These are phyloP conservation scores for Villa cingulata DNA, from an alignment of 2,888 invertebrate species.

Conservation along the genomic window DNA sequence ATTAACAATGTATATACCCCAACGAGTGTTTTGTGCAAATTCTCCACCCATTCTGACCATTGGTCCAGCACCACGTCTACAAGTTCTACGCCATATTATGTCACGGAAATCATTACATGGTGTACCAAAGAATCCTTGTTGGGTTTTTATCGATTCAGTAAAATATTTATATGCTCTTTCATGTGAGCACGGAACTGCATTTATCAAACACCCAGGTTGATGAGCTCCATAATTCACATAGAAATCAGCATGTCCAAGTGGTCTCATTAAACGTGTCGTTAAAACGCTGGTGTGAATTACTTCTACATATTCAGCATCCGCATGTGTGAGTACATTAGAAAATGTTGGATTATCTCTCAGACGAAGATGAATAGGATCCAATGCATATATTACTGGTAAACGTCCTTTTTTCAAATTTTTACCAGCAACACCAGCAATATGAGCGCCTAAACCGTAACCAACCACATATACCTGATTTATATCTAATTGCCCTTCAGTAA, in stretches of 20 bases:
- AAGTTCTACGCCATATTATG: background rate
- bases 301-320: constrained; percentile 59
- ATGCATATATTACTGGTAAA: constrained; percentile 34
- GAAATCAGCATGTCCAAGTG: constrained; percentile 43
- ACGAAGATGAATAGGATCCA: constrained; percentile 41
- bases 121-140: background rate
- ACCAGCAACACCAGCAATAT: constrained; percentile 46
- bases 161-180: constrained; percentile 33
- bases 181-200: constrained; percentile 36
- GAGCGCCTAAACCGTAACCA: constrained; percentile 46
- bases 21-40: background rate
- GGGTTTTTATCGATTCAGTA: constrained; percentile 32
- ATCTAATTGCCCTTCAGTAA: constrained; percentile 39
- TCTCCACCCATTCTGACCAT: constrained; percentile 1
- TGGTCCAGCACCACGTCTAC: background rate
- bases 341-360: constrained; percentile 25
- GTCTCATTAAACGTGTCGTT: constrained; percentile 38
- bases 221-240: constrained; percentile 45
- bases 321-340: constrained; percentile 42
- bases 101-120: background rate
- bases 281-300: constrained; percentile 61
- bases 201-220: constrained; percentile 46
- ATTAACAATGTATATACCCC: background rate
- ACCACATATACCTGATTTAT: constrained; percentile 29
- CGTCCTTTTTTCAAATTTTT: constrained; percentile 25